Percentiles rank a stretch among this genome's conserved stretches.
These are phyloP conservation scores for Cylloceria caligata DNA, from an alignment of 2,888 invertebrate genomes.

Conservation along the genomic window DNA sequence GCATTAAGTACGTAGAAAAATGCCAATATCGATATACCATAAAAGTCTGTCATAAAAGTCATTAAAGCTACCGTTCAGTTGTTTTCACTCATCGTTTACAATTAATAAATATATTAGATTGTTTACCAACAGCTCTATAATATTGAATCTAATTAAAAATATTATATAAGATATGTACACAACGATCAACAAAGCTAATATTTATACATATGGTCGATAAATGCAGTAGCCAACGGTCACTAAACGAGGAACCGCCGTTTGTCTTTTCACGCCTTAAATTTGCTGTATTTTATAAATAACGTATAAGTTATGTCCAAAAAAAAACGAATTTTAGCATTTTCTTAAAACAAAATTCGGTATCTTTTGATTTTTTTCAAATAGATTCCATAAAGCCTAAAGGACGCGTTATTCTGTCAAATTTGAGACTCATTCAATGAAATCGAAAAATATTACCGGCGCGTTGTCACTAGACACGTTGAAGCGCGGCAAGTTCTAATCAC, in stretches of 20 bases:
- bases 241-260: neutral
- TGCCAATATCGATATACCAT: neutral
- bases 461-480: neutral
- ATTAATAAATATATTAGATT: slow-evolving; percentile 56
- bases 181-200: slow-evolving; percentile 42
- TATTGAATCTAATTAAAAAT: slow-evolving; percentile 60
- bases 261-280: slow-evolving; percentile 27
- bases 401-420: slow-evolving; percentile 3
- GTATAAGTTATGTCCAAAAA: neutral
- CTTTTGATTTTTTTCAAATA: neutral
- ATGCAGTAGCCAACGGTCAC: slow-evolving; percentile 15
- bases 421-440: slow-evolving; percentile 46
- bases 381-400: neutral
- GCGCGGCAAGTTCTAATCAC: slow-evolving; percentile 4
- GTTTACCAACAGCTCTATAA: slow-evolving; percentile 39
- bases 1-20: neutral
- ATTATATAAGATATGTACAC: slow-evolving; percentile 51
- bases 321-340: neutral
- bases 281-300: slow-evolving; percentile 4
- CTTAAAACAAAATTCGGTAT: too few species aligned
- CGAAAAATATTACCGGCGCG: neutral
- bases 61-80: slow-evolving; percentile 7
- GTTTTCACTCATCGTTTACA: neutral
- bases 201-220: slow-evolving; percentile 23
- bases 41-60: neutral